These are phyloP conservation scores for Pseudomyrmex pallidus DNA, from an alignment of 1,140 invertebrate genomes.

Conservation along the genomic window DNA sequence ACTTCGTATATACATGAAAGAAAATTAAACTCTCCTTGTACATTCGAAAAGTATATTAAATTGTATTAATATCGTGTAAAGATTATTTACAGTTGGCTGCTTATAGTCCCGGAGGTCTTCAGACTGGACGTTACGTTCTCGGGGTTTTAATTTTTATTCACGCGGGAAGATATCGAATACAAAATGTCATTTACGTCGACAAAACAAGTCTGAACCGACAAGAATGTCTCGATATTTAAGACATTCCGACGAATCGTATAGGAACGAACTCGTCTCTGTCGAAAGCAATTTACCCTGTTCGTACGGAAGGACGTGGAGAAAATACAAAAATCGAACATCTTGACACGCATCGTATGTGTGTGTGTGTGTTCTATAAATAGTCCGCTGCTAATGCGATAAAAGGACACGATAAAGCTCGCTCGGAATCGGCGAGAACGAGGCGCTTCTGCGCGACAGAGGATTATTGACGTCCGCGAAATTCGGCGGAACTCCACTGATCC, in stretches of 20 bases:
- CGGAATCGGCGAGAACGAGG: not conserved
- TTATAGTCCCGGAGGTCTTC: not conserved
- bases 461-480: constrained; percentile 40
- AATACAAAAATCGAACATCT: constrained; percentile 14
- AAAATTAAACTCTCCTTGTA: constrained; percentile 21
- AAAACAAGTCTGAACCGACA: not conserved
- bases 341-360: constrained; percentile 17
- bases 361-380: constrained; percentile 15
- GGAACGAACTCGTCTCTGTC: not conserved
- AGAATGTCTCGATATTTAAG: not conserved
- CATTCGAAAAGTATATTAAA: not conserved
- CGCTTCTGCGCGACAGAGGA: not conserved
- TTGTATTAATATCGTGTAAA: constrained; percentile 1
- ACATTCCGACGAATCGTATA: too few relatives aligned
- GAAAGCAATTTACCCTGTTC: constrained; percentile 9
- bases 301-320: not conserved
- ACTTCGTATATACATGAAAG: constrained; percentile 8
- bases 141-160: too few relatives aligned
- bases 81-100: not conserved
- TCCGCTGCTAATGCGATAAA: not conserved
- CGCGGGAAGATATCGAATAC: too few relatives aligned
- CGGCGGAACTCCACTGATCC: not conserved
- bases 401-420: constrained; percentile 10
- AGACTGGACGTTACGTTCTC: not conserved
- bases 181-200: not conserved